Evolutionary conservation across 2,113 vertebrate genomes (phyloP).

Genomic region (Thomomys bottae): DNA sequence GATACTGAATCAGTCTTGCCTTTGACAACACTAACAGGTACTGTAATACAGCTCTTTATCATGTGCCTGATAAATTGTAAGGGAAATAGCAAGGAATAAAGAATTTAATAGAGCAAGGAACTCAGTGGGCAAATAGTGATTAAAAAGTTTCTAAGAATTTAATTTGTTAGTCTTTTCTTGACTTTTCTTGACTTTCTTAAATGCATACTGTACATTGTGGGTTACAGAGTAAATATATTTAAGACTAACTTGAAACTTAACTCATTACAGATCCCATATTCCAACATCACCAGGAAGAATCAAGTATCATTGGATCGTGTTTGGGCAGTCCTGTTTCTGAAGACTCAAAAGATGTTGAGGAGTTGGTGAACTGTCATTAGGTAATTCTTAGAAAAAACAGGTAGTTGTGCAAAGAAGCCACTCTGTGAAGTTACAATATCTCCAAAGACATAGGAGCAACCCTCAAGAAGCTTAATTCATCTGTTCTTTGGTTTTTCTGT

Average conservation of each 20-base stretch:
- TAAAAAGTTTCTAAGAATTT: neutral
- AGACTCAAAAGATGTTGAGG: constrained; percentile 87
- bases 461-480: constrained; percentile 39
- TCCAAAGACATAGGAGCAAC: constrained; percentile 80
- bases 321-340: constrained; percentile 87
- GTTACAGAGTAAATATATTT: neutral
- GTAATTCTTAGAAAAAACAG: constrained; percentile 59
- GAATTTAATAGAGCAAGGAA: too few species aligned
- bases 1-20: constrained; percentile 90
- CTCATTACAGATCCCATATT: constrained; percentile 93
- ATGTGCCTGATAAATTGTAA: neutral
- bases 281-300: constrained; percentile 92
- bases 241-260: constrained; percentile 55
- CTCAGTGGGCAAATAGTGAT: too few species aligned
- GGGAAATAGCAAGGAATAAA: neutral
- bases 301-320: constrained; percentile 87
- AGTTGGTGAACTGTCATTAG: constrained; percentile 87
- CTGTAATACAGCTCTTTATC: neutral
- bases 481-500: constrained; percentile 65
- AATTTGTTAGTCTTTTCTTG: constrained; percentile 12
- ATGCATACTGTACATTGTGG: neutral
- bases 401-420: constrained; percentile 65
- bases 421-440: constrained; percentile 68
- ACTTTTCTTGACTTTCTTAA: neutral
- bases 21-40: constrained; percentile 91